Base-by-base conservation (phyloP, 2,797 vertebrate genomes). In the Ibycter americanus region DNA sequence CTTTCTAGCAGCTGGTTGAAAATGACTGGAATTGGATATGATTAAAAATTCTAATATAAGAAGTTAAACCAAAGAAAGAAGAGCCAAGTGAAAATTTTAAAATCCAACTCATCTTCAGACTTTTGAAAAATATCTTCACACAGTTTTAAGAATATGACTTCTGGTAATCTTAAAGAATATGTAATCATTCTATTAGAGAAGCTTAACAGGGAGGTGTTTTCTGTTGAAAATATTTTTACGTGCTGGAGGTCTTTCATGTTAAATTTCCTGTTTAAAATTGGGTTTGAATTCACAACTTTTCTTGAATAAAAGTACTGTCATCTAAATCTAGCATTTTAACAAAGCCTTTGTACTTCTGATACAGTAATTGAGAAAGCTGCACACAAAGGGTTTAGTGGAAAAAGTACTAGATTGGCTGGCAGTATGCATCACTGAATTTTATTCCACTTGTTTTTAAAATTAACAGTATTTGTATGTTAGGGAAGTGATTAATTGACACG, bases 1-100 rank as follows among this genome's bases (percentile, higher is more conserved):
- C 63, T 93, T 91, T 96, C 62, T 89, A 95, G 71, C 83, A 90
- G 27, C 66, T 94, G 83, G n/a, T 95, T 93, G 85, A 89, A 96
- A 97, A 61, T 86, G 44, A 76, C 71, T 90, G 70, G 54, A 94
- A 82, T 93, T 93, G 51, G 66, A 79, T 76, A 58, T 66, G 79
- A 72, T 72, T 88, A 79, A 58, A 95, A 73, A 68, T 70, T 89
- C 8, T 54, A 61, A 72, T 90, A 59, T 55, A 72, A 76, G 42
- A 87, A 62, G 46, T 76, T 79, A 79, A 79, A 68, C 15, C 13
- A 59, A 77, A 83, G 63, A 74, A 56, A 86, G 76, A 91, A 73
- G 70, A 84, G 11, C 8, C 73, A 89, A 73, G 76, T 84, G 49
- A 87, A 49, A 85, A 46, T 27, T 73, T 87, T 17, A 55, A 89